These are phyloP conservation scores for Brachyistius frenatus DNA, from an alignment of 2,113 vertebrate genomes.

Conservation along the genomic window DNA sequence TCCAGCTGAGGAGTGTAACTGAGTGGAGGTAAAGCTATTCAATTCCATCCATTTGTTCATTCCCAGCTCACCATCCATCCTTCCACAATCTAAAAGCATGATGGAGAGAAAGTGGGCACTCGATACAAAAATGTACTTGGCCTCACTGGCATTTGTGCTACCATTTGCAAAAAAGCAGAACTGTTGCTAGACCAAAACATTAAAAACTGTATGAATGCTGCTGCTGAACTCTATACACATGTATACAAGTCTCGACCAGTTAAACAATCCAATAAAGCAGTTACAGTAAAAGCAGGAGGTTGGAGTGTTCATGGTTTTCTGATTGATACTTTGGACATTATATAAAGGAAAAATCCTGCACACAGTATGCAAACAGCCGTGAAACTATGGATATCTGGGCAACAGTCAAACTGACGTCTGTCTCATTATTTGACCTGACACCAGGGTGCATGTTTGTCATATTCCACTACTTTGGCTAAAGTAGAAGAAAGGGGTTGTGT, in stretches of 20 bases:
- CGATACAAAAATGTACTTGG: constrained; percentile 32
- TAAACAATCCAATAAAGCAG: constrained; percentile 23
- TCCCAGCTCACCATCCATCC: constrained; percentile 27
- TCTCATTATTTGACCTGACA: constrained; percentile 35
- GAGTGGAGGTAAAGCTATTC: constrained; percentile 39
- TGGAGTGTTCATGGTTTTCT: constrained; percentile 29
- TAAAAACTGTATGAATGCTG: neutral
- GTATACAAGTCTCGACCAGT: neutral
- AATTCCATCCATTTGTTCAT: constrained; percentile 39
- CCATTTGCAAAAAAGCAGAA: constrained; percentile 40
- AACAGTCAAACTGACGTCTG: constrained; percentile 59
- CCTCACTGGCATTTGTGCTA: constrained; percentile 50
- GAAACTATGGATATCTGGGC: constrained; percentile 45
- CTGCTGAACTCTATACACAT: constrained; percentile 12
- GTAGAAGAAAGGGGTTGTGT: constrained; percentile 1
- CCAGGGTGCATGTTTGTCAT: constrained; percentile 10
- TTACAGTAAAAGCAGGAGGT: constrained; percentile 41
- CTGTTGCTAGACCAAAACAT: constrained; percentile 21
- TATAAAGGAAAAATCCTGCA: constrained; percentile 39
- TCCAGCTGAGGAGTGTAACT: constrained; percentile 48
- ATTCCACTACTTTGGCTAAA: constrained; percentile 7
- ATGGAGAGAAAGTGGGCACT: constrained; percentile 38
- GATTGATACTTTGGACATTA: constrained; percentile 41
- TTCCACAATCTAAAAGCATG: constrained; percentile 29
- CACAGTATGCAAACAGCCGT: constrained; percentile 26